Base-by-base conservation (phyloP, 2,113 vertebrate species). In the Bos javanicus region DNA sequence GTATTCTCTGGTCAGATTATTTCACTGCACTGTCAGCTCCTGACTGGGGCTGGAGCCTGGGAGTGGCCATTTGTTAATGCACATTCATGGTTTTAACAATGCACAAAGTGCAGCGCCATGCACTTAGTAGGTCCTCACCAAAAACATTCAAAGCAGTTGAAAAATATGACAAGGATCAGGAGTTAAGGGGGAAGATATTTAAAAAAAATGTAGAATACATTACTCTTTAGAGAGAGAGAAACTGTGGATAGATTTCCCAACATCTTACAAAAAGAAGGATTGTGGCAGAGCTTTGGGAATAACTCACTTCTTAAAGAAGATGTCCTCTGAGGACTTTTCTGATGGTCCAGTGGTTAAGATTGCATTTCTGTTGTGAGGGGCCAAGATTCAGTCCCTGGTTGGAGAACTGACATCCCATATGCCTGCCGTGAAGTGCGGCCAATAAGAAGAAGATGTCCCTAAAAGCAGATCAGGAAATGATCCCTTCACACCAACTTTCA, bases 301-400 rank as follows among this genome's bases (percentile, higher is more conserved):
- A 82, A 83, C 39, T 46, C 90, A 92, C 15, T 64, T 91, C 30
- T 91, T 94, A 39, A 82, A 82, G 16, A 81, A 52, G 52, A 56
- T 36, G 7, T 57, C 19, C 50, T 46, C 15, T 43, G 23, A 76
- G 71, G 71, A 76, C 71, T 76, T 25, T 76, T 43, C 39, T 26
- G 39, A 23, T 0, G 0, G 23, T 26, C 71, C 71, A 76, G 12
- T 26, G 23, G 23, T 76, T 26, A 76, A 76, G 6, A 14, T 39
- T 7, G 36, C 5, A 0, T 43, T 76, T 6, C 71, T 26, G 71
- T 6, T 15, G 39, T 0, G 6, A 43, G 39, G 36, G 36, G 71
- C 71, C 11, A 76, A 76, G 71, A 12, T 15, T 76, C 12, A 43
- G 39, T 76, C 71, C 23, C 39, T 43, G 12, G 23, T 7, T 76